These are phyloP conservation scores for Ennomos quercinarius DNA, from an alignment of 2,888 invertebrate species.

Conservation along the genomic window DNA sequence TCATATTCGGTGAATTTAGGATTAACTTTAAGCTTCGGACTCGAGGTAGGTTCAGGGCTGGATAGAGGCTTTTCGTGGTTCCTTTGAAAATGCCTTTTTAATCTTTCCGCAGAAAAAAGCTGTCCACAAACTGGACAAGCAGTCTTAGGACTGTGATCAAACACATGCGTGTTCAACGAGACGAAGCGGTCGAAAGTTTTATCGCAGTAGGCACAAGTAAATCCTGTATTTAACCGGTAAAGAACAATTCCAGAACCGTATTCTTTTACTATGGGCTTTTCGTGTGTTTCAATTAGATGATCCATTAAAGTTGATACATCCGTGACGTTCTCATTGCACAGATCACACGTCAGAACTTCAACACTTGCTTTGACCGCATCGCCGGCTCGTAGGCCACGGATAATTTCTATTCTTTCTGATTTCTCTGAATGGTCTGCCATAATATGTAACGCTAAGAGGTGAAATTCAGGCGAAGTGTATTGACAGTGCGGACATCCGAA, in stretches of 20 bases:
- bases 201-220: conserved; percentile 14
- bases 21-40: neutral
- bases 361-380: conserved; percentile 63
- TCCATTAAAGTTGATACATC: conserved; percentile 57
- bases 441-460: conserved; percentile 56
- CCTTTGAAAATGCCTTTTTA: conserved; percentile 3
- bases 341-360: conserved; percentile 59
- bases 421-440: conserved; percentile 51
- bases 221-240: conserved; percentile 7
- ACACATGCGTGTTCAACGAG: conserved; percentile 35
- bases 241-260: conserved; percentile 44
- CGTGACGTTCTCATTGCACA: conserved; percentile 43
- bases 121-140: conserved; percentile 14
- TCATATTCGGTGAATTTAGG: conserved; percentile 14
- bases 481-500: conserved; percentile 62
- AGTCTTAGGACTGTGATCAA: conserved; percentile 31
- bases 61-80: no score
- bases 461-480: conserved; percentile 62
- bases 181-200: conserved; percentile 24
- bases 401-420: conserved; percentile 29
- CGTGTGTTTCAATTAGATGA: conserved; percentile 60
- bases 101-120: conserved; percentile 4
- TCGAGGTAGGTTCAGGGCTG: neutral
- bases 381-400: conserved; percentile 9
- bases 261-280: conserved; percentile 57